A percentile compares a stretch with the other conserved stretches of the same genome.
These are phyloP conservation scores for Leucophenga montana DNA, from an alignment of 2,888 invertebrate species.

Conservation along the genomic window DNA sequence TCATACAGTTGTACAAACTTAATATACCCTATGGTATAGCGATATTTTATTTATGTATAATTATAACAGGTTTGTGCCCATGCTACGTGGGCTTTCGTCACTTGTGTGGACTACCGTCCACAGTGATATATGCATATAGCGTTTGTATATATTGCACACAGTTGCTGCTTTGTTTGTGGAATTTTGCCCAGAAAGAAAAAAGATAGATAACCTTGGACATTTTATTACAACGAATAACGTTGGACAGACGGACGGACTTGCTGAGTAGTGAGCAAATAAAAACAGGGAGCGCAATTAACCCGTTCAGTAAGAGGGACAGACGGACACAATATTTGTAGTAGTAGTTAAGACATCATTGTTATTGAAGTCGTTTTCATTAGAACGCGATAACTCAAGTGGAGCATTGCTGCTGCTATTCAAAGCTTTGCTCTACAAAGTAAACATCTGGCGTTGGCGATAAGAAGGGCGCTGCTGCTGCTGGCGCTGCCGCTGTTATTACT, in stretches of 20 bases:
- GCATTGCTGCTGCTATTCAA: constrained; percentile 10
- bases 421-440: constrained; percentile 43
- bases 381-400: constrained; percentile 5
- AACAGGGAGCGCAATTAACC: constrained; percentile 15
- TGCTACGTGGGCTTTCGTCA: too few species aligned
- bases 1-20: too few species aligned
- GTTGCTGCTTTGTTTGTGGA: constrained; percentile 39
- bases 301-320: not conserved
- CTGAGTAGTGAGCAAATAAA: too few species aligned
- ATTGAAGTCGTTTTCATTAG: constrained; percentile 9
- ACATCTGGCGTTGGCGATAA: constrained; percentile 53
- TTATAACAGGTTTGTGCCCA: too few species aligned
- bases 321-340: too few species aligned
- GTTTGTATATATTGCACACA: not conserved
- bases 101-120: too few species aligned
- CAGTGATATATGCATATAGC: too few species aligned
- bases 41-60: too few species aligned
- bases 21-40: too few species aligned
- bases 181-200: constrained; percentile 40
- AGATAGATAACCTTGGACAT: constrained; percentile 53
- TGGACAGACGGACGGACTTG: not conserved
- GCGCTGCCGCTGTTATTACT: not conserved
- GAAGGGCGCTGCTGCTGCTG: constrained; percentile 13
- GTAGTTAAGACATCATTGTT: not conserved
- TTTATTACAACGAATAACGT: constrained; percentile 30